Percentiles rank a stretch among this genome's conserved stretches.
Conservation (phyloP, 2,888 invertebrate genomes). For the Cheilosia vulpina region DNA sequence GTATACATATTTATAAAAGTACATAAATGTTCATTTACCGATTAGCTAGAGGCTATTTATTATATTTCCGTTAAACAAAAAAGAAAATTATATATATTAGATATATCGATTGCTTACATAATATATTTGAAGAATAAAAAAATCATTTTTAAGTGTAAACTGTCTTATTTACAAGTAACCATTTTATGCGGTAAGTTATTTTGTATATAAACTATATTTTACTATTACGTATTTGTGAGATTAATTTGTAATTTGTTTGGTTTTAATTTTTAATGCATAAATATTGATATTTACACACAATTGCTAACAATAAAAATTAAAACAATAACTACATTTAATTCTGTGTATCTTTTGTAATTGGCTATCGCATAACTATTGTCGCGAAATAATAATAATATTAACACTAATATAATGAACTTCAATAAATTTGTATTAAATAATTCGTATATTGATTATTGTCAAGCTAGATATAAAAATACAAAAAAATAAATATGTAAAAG, state of each 20-base stretch:
- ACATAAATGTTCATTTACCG: constrained; percentile 58
- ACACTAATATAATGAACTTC: constrained; percentile 32
- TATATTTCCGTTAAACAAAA: constrained; percentile 52
- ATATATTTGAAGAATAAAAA: background rate
- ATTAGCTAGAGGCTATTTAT: constrained; percentile 71
- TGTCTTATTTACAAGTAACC: constrained; percentile 35
- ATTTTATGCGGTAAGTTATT: constrained; percentile 37
- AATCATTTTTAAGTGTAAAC: constrained; percentile 17
- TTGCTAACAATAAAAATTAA: constrained; percentile 58
- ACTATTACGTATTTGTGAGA: constrained; percentile 22
- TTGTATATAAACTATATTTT: constrained; percentile 58
- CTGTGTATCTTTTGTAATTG: constrained; percentile 67
- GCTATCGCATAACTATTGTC: constrained; percentile 61
- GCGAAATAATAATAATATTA: constrained; percentile 38
- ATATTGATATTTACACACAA: constrained; percentile 49
- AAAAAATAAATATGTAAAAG: constrained; percentile 29
- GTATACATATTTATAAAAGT: constrained; percentile 56
- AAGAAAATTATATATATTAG: constrained; percentile 5
- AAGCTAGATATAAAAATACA: constrained; percentile 53
- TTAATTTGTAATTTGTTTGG: constrained; percentile 20
- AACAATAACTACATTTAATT: constrained; percentile 68
- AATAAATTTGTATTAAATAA: constrained; percentile 56
- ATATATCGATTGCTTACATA: constrained; percentile 15
- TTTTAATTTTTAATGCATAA: constrained; percentile 32
- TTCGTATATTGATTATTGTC: constrained; percentile 68